Base-by-base conservation (phyloP, 2,113 vertebrate species). In the Clarias batrachus region DNA sequence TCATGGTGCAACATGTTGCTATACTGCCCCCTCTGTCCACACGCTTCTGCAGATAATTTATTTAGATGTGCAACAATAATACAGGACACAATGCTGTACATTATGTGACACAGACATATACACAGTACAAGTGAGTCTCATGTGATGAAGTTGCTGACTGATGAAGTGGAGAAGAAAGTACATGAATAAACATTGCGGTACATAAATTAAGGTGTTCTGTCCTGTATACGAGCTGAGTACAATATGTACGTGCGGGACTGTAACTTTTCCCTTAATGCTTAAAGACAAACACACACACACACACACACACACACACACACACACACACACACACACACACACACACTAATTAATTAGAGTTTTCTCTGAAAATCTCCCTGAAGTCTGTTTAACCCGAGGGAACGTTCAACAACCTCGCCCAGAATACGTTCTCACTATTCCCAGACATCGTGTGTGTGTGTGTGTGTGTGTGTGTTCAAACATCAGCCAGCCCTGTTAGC, bases 401-500 rank as follows among this genome's bases (percentile, higher is more conserved):
- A 65, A 48, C 14, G 25, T 73, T 48, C 74, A 57, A 79, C 82
- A 41, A 79, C 73, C 68, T 85, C 63, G 56, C 30, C 76, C 70
- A 21, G 73, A 82, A 89, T 83, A 54, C 80, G 60, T 80, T 71
- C 73, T 52, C 52, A 48, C 27, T 68, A 66, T 14, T 84, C 66
- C 73, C 71, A 33, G 41, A 60, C 48, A 48, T 48, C 23, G 88
- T 68, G 54, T 62, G 74, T 41, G 1, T 76, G 63, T 41, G 79
- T 25, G 48, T 79, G 62, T 33, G 23, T 54, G 7, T 66, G 71
- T 48, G 70, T 27, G 54, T 65, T 84, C 78, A 82, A 85, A 87
- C 87, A 62, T 63, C 86, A 82, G 70, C 82, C 84, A 83, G 79
- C 54, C 83, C 56, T 87, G 83, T 41, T 41, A 87, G 83, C 57